Base-by-base conservation (phyloP, 2,113 vertebrate genomes). In the Urocolius indicus region DNA sequence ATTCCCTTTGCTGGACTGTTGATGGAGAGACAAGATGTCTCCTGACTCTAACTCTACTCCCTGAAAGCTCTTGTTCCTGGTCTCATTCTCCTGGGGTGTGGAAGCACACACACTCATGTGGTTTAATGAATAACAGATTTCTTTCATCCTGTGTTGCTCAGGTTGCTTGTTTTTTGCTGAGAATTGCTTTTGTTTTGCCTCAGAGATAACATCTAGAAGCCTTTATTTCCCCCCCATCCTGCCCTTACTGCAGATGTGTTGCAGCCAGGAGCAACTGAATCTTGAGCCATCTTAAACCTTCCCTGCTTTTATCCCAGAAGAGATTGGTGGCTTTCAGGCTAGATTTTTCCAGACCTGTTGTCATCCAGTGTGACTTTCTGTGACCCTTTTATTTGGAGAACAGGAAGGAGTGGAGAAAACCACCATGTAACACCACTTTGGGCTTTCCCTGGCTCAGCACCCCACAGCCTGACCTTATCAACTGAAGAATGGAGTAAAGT, bases 371-470 rank as follows among this genome's bases (percentile, higher is more conserved):
- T 89, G 75, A 34, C 58, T 89, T 76, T 65, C 36, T 65, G 32
- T 46, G 58, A 76, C 41, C 72, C 15, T 59, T 72, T 6, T 62
- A 32, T 65, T 43, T 29, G 85, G 57, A 67, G 74, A 51, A 34
- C 15, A 45, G 61, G 46, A 84, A n/a, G 30, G 65, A 79, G 41
- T 27, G 74, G 65, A 72, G n/a, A 52, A 81, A 48, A 93, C 51
- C 82, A 52, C 3, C 0, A 2, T 34, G 62, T 34, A 20, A 8
- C 19, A 22, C 12, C 59, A 13, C 29, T 41, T 9, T 2, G 69
- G 26, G 30, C 36, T 63, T 57, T 36, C 22, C 57, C 48, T 78
- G 87, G 65, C 8, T 41, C 87, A 87, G 51, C 73, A 81, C 48
- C 52, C 52, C 38, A 9, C 22, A 4, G 65, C 55, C 73, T 81